Evolutionary conservation across 2,113 vertebrate genomes (phyloP), one percentile per base, ranked within the genome.

Genomic region (Nothobranchius furzeri): DNA sequence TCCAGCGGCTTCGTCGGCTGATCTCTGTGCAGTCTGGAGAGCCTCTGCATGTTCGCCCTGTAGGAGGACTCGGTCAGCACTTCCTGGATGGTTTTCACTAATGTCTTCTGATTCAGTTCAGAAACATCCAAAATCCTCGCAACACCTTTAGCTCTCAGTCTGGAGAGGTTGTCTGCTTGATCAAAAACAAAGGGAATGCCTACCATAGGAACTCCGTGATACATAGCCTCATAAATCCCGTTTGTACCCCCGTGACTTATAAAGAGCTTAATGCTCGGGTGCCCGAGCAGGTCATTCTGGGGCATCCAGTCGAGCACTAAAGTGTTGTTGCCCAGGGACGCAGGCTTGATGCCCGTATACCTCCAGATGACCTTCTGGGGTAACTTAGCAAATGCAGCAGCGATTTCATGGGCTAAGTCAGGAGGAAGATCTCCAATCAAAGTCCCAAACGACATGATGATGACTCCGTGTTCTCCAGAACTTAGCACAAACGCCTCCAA

Each of bases 351-450:
- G 11, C 90, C 87, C 25, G 65, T 68, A 65, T 92, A 74, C 61
- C 89, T 85, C 90, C 90, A 93, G 53, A 93, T 90, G 10, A 93
- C 88, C 61, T 86, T 91, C 62, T 93, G 91, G 2, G 89, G 90
- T 40, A 93, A 76, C 59, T 85, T 65, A 15, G 90, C 81, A 24
- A 94, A 89, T 11, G 76, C 87, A 15, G 84, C 81, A 7, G 88
- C 90, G 3, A 93, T 86, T 52, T 79, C 75, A 30, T 90, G 60
- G 0, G 83, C 73, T 9, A 93, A 67, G 2, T 90, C 81, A 12
- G 0, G 8, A 0, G 92, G 90, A 24, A 94, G 69, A 2, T 74
- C 56, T 12, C 48, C 81, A 15, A 92, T 82, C 5, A 93, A 37
- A 5, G 90, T 92, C 14, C 92, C 93, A 60, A 93, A 64, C 30